Conservation (phyloP, 2,888 invertebrate species). For the Ochlodes sylvanus region DNA sequence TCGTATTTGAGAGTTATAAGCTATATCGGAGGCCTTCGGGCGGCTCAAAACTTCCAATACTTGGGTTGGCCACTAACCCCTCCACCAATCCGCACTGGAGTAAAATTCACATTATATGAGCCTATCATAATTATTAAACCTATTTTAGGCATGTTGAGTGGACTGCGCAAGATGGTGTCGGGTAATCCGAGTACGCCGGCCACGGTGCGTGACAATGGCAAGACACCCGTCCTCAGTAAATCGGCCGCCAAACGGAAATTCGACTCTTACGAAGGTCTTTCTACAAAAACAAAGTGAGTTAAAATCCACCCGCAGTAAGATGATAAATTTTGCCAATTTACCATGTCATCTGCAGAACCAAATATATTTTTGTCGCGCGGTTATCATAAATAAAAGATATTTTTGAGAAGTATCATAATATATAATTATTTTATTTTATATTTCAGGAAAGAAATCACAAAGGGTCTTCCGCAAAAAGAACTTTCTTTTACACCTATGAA, state of each 20-base stretch:
- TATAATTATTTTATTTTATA: slow-evolving; percentile 37
- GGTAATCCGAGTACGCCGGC: slow-evolving; percentile 85
- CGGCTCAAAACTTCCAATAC: too few relatives aligned
- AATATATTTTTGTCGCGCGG: too few relatives aligned
- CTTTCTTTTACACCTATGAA: slow-evolving; percentile 85
- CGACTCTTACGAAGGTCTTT: slow-evolving; percentile 84
- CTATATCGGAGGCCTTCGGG: too few relatives aligned
- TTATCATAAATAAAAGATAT: too few relatives aligned
- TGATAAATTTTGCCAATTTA: too few relatives aligned
- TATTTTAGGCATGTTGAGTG: slow-evolving; percentile 89
- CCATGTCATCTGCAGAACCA: too few relatives aligned
- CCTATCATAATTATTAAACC: not conserved
- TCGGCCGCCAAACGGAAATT: slow-evolving; percentile 88
- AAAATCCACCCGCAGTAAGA: too few relatives aligned
- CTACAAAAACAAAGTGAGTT: slow-evolving; percentile 88
- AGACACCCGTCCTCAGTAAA: slow-evolving; percentile 86
- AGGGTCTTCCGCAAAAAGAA: slow-evolving; percentile 85
- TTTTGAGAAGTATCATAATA: too few relatives aligned
- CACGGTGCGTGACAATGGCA: slow-evolving; percentile 68
- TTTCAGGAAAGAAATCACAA: slow-evolving; percentile 87
- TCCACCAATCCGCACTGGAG: too few relatives aligned
- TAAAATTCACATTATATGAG: too few relatives aligned
- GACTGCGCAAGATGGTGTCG: slow-evolving; percentile 91
- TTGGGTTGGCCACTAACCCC: too few relatives aligned
- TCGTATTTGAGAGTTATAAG: too few relatives aligned